Evolutionary conservation across 2,888 invertebrate species (phyloP).

Genomic region (Axea sp.): DNA sequence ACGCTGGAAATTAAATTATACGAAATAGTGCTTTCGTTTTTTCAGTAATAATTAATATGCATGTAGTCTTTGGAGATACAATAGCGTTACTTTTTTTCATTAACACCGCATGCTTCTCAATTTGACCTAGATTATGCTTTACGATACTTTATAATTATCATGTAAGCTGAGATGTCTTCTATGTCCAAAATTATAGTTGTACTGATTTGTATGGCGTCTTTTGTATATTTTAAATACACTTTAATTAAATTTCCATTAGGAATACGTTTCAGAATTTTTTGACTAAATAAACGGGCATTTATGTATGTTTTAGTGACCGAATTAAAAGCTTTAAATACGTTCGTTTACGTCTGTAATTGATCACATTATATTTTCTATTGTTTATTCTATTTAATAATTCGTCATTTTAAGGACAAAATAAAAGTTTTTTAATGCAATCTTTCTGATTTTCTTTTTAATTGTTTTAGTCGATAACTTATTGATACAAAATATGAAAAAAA

Average conservation of each 20-base stretch:
- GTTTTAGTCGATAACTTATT: too few species aligned
- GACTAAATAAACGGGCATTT: slow-evolving; percentile 10
- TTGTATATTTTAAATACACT: slow-evolving; percentile 24
- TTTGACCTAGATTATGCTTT: slow-evolving; percentile 28
- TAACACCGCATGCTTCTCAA: slow-evolving; percentile 3
- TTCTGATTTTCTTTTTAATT: too few species aligned
- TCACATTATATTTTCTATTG: too few species aligned
- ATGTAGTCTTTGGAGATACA: slow-evolving; percentile 22
- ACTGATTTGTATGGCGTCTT: slow-evolving; percentile 10
- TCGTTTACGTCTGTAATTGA: too few species aligned
- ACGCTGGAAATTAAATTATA: slow-evolving; percentile 22
- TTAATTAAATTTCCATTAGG: slow-evolving; percentile 17
- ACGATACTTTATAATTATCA: slow-evolving; percentile 17
- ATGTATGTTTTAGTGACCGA: neutral
- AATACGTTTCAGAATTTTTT: too few species aligned
- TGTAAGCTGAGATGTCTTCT: slow-evolving; percentile 19
- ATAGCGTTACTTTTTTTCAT: slow-evolving; percentile 13
- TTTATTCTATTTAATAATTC: too few species aligned
- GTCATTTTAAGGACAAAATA: too few species aligned
- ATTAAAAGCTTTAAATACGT: too few species aligned
- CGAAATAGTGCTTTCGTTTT: slow-evolving; percentile 8
- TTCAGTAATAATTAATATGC: slow-evolving; percentile 37
- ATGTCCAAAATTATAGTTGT: slow-evolving; percentile 11
- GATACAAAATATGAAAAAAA: too few species aligned
- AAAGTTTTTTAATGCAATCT: too few species aligned